Evolutionary conservation across 2,888 invertebrate species (phyloP).

Genomic region (Lepeophtheirus nordmannii): DNA sequence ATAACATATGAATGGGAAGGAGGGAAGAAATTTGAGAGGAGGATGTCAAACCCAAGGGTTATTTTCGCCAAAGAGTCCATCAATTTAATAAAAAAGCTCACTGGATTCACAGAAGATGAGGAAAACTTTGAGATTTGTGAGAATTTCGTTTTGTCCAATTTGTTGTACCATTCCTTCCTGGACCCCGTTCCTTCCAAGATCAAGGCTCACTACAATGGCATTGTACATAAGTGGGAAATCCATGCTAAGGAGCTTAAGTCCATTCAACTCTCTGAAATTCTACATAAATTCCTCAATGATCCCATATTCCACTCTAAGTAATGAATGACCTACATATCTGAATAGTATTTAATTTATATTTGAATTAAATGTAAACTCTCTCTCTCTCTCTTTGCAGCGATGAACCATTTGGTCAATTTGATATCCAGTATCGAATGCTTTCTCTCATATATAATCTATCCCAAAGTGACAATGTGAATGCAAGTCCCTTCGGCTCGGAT

Average conservation of each 20-base stretch:
- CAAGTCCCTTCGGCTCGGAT: background rate
- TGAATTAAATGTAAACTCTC: background rate
- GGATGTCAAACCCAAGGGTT: background rate
- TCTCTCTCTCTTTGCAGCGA: background rate
- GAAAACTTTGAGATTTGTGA: slow-evolving; percentile 25
- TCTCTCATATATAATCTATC: background rate
- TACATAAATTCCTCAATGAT: background rate
- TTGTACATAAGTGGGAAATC: slow-evolving; percentile 22
- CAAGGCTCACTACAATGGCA: slow-evolving; percentile 4
- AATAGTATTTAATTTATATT: background rate
- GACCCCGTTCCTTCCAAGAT: slow-evolving; percentile 23
- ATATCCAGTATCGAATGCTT: background rate
- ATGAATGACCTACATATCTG: background rate
- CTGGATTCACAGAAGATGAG: slow-evolving; percentile 11
- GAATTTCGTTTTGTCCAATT: slow-evolving; percentile 25
- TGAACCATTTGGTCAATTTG: background rate
- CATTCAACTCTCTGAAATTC: slow-evolving; percentile 7
- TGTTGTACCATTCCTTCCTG: slow-evolving; percentile 25
- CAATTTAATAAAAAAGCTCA: slow-evolving; percentile 17
- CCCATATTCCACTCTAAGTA: background rate
- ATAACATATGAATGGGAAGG: no score
- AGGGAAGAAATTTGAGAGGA: no score
- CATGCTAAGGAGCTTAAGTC: slow-evolving; percentile 15
- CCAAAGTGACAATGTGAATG: background rate
- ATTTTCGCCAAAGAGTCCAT: slow-evolving; percentile 11